Evolutionary conservation across 2,797 vertebrate genomes (phyloP).

Genomic region (Periparus ater): DNA sequence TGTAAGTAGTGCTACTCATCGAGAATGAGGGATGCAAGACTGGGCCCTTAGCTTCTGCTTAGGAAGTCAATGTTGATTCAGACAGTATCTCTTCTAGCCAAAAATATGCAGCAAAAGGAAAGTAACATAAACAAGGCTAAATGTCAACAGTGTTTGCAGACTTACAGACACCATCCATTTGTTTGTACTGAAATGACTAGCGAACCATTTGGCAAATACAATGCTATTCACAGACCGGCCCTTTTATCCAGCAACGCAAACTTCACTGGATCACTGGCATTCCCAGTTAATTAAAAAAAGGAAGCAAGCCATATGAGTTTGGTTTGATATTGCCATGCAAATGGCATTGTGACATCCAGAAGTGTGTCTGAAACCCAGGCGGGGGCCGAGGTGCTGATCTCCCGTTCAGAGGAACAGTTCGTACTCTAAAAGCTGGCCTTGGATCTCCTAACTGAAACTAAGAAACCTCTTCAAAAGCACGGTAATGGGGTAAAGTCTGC

Average conservation of each 20-base stretch:
- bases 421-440: neutral
- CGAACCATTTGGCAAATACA: slow-evolving; percentile 78
- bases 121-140: slow-evolving; percentile 80
- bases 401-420: neutral
- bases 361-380: slow-evolving; percentile 23
- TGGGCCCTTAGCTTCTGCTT: slow-evolving; percentile 67
- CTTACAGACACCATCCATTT: slow-evolving; percentile 78
- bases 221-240: slow-evolving; percentile 66
- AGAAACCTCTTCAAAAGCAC: neutral
- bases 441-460: neutral
- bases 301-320: slow-evolving; percentile 64
- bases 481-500: neutral
- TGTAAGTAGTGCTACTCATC: slow-evolving; percentile 31
- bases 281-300: slow-evolving; percentile 72
- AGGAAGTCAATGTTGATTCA: slow-evolving; percentile 73
- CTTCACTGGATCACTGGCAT: slow-evolving; percentile 68
- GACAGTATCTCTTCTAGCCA: slow-evolving; percentile 75
- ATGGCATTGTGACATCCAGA: slow-evolving; percentile 51
- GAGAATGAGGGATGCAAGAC: slow-evolving; percentile 28
- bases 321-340: slow-evolving; percentile 61
- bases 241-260: slow-evolving; percentile 73
- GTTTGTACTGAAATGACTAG: slow-evolving; percentile 79
- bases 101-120: slow-evolving; percentile 75
- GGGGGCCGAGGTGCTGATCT: neutral
- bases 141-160: slow-evolving; percentile 79